These are phyloP conservation scores for Formicarius rufipectus DNA, from an alignment of 2,113 vertebrate species.

Conservation along the genomic window DNA sequence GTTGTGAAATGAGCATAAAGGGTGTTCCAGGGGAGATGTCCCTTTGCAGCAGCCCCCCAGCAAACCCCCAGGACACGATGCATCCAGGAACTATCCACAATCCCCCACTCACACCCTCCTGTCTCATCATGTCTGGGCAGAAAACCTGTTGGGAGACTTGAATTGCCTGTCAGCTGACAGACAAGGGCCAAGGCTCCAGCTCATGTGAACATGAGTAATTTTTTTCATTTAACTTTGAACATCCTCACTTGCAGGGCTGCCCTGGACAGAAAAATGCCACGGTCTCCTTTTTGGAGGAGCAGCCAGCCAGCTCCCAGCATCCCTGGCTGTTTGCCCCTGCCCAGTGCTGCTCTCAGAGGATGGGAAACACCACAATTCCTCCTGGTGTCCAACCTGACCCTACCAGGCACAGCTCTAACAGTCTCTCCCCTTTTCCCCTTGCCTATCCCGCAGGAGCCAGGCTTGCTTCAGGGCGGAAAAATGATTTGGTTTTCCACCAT, in stretches of 20 bases:
- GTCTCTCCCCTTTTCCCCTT: not conserved
- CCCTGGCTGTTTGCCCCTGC: not conserved
- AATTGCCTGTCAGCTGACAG: not conserved
- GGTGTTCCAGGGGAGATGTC: not conserved
- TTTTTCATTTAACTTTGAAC: not conserved
- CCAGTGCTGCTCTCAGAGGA: not conserved
- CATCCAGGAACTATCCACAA: not conserved
- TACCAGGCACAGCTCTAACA: rapidly evolving
- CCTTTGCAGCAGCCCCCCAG: not conserved
- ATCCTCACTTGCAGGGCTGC: not conserved
- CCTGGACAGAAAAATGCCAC: not conserved
- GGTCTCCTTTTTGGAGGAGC: not conserved
- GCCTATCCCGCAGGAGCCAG: not conserved
- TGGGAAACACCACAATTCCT: not conserved
- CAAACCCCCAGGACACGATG: not conserved
- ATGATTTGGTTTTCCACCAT: not conserved
- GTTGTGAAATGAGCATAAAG: not conserved
- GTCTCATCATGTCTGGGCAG: not conserved
- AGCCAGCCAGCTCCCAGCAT: not conserved
- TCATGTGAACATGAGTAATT: not conserved
- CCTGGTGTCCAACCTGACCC: rapidly evolving
- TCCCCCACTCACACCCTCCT: not conserved
- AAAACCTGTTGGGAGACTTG: not conserved
- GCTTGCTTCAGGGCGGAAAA: not conserved
- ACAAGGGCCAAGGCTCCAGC: not conserved